Evolutionary conservation across 2,888 invertebrate species (phyloP).

Genomic region (Stenchaetothrips biformis): DNA sequence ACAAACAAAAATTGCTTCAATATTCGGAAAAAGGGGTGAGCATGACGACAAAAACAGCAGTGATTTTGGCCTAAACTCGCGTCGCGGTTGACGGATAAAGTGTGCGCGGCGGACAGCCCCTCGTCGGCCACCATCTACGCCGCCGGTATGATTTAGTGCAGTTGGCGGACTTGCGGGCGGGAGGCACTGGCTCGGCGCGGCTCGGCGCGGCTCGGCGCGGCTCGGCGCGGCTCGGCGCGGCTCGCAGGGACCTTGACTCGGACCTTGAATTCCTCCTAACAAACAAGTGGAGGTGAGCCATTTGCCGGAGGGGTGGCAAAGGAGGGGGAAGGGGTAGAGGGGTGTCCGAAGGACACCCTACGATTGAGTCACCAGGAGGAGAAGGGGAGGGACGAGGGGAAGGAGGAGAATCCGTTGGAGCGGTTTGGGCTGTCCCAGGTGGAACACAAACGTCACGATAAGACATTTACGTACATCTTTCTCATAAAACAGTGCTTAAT

Average conservation of each 20-base stretch:
- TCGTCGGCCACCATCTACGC: neutral
- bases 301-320: neutral
- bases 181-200: neutral
- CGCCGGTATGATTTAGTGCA: neutral
- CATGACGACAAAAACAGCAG: too few species aligned
- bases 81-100: too few species aligned
- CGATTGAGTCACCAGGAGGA: neutral
- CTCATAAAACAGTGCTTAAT: too few species aligned
- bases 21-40: too few species aligned
- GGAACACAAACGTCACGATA: too few species aligned
- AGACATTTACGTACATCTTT: too few species aligned
- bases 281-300: slow-evolving; percentile 24
- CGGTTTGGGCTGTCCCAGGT: too few species aligned
- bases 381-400: neutral
- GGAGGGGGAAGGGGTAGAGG: neutral
- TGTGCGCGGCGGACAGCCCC: too few species aligned
- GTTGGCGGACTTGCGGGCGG: neutral
- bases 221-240: neutral
- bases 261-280: slow-evolving; percentile 20
- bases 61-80: too few species aligned
- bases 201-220: neutral
- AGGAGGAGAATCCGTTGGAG: neutral
- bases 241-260: too few species aligned
- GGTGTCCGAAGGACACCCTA: neutral
- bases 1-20: too few species aligned